A percentile compares a stretch with the other conserved stretches of the same genome.
phyloP scores from a whole-genome alignment of 30 jellyfish, hydroid and myxozoan species.

The Phacellophora camtschatica region DNA sequence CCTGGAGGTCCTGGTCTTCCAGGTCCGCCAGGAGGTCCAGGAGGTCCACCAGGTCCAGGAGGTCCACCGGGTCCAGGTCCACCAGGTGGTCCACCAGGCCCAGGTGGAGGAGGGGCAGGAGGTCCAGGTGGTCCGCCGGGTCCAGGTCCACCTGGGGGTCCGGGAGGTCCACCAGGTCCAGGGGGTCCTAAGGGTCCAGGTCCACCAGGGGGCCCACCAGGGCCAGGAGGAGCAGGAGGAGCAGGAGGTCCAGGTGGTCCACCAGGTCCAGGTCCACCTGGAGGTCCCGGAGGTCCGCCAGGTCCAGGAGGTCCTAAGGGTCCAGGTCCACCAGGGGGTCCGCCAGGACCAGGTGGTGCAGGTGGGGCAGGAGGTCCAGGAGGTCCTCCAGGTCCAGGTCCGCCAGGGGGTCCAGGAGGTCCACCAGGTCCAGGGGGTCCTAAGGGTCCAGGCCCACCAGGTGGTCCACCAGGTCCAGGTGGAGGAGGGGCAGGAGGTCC shows the following conservation, averaged over 20 bases:
- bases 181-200: constrained; percentile 76
- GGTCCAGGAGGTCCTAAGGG: constrained; percentile 82
- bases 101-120: constrained; percentile 82
- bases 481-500: constrained; percentile 84
- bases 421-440: constrained; percentile 94
- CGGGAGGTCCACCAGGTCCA: constrained; percentile 64
- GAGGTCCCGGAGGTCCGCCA: constrained; percentile 66
- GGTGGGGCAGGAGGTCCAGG: constrained; percentile 97
- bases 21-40: constrained; percentile 68
- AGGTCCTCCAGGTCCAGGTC: constrained; percentile 94
- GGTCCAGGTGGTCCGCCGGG: constrained; percentile 66
- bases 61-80: constrained; percentile 59
- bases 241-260: constrained; percentile 75
- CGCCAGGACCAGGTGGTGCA: constrained; percentile 95
- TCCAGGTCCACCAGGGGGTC: constrained; percentile 88
- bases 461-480: constrained; percentile 87
- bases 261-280: constrained; percentile 38
- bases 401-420: constrained; percentile 84
- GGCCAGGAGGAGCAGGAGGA: constrained; percentile 94
- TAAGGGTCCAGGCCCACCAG: constrained; percentile 92
- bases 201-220: constrained; percentile 81
- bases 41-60: constrained; percentile 64
- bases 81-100: constrained; percentile 64
- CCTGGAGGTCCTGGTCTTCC: constrained; percentile 79
- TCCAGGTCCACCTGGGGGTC: constrained; percentile 63